Percentiles rank a stretch among this genome's conserved stretches.
phyloP scores from a whole-genome alignment of 2,888 invertebrate genomes.

The Itoplectis maculator region DNA sequence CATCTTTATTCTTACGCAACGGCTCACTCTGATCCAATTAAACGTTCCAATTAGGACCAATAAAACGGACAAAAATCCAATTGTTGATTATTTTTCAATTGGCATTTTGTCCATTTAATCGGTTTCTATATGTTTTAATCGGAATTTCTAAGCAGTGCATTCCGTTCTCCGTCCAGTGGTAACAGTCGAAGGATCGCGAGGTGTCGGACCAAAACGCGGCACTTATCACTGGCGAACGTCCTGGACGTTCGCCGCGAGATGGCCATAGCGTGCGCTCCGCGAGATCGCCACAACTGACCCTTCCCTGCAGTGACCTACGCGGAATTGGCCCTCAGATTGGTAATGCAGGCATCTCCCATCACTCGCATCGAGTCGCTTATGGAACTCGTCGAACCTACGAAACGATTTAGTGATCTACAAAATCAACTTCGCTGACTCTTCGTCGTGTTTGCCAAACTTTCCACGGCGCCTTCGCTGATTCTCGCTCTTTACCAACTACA shows the following conservation, averaged over 20 bases:
- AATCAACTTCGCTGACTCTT: background rate
- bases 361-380: too few species aligned
- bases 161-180: slow-evolving; percentile 6
- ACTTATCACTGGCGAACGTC: slow-evolving; percentile 12
- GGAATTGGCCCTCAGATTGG: background rate
- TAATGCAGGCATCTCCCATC: slow-evolving; percentile 16
- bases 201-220: slow-evolving; percentile 14
- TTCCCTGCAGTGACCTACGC: background rate
- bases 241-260: slow-evolving; percentile 28
- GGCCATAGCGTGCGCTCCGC: slow-evolving; percentile 14
- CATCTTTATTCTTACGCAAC: too few species aligned
- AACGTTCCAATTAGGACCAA: too few species aligned
- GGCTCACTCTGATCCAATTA: too few species aligned
- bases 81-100: too few species aligned
- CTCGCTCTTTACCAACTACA: background rate
- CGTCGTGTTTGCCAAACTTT: background rate
- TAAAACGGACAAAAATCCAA: too few species aligned
- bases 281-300: background rate
- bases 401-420: background rate
- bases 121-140: too few species aligned
- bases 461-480: background rate
- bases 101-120: too few species aligned
- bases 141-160: too few species aligned
- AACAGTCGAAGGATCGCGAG: too few species aligned
- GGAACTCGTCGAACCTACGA: too few species aligned